A percentile compares a stretch with the other conserved stretches of the same genome.
Conservation (phyloP, 2,888 invertebrate species). For the Catonia carolina region DNA sequence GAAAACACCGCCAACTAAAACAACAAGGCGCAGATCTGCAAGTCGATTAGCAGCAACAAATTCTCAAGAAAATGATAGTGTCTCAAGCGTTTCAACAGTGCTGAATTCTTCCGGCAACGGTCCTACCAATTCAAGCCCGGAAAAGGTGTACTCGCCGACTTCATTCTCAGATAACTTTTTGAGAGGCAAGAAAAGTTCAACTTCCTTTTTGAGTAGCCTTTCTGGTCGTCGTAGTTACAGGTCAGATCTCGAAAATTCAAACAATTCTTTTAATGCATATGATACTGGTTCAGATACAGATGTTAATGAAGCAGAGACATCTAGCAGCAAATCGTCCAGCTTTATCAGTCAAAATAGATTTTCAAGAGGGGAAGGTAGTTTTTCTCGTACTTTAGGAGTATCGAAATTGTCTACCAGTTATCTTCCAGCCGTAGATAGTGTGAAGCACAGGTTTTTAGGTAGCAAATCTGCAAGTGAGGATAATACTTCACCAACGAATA, state of each 20-base stretch:
- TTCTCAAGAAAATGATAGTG: background rate
- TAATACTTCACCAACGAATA: too few relatives aligned
- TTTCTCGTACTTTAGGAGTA: too few relatives aligned
- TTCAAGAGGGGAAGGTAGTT: too few relatives aligned
- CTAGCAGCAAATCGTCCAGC: background rate
- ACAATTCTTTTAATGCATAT: background rate
- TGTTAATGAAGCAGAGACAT: constrained; percentile 8
- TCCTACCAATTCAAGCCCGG: background rate
- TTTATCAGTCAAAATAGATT: too few relatives aligned
- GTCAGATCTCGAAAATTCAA: too few relatives aligned
- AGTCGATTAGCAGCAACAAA: background rate
- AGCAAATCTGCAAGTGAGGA: too few relatives aligned
- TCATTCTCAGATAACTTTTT: background rate
- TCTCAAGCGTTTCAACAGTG: background rate
- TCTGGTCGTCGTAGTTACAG: too few relatives aligned
- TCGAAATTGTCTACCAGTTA: too few relatives aligned
- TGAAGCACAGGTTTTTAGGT: too few relatives aligned
- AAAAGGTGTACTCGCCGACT: background rate
- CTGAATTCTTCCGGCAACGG: background rate
- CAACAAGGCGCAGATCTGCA: constrained; percentile 14
- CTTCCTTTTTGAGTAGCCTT: background rate
- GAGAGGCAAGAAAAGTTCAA: background rate
- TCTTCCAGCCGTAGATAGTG: too few relatives aligned
- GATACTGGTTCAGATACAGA: constrained; percentile 23
- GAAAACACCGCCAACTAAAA: constrained; percentile 2